Evolutionary conservation across 2,888 invertebrate genomes (phyloP).

Genomic region (Tromatobia lineatoria): DNA sequence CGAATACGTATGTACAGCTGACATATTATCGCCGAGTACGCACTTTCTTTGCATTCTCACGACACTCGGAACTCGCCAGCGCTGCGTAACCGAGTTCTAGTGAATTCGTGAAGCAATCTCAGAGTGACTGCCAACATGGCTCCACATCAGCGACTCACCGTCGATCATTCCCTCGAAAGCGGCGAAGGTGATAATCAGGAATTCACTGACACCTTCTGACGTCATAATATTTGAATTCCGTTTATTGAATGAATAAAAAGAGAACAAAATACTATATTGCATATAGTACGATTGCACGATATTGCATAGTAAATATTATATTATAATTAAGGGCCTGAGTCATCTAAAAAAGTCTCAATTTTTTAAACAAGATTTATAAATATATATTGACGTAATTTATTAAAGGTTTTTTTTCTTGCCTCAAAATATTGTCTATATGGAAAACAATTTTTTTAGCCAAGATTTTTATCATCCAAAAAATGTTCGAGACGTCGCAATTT

Average conservation of each 20-base stretch:
- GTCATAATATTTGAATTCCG: background rate
- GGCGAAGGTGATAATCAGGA: constrained; percentile 30
- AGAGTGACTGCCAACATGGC: constrained; percentile 6
- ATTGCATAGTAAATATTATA: no score
- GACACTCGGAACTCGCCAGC: constrained; percentile 37
- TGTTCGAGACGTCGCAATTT: no score
- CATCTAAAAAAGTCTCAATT: no score
- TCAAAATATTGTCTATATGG: no score
- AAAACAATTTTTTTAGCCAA: no score
- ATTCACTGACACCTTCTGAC: background rate
- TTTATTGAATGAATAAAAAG: background rate
- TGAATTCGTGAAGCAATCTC: constrained; percentile 62
- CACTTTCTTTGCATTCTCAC: constrained; percentile 62
- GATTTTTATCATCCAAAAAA: no score
- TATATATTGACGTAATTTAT: no score
- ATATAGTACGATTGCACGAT: no score
- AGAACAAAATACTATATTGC: background rate
- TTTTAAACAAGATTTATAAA: no score
- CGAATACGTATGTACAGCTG: constrained; percentile 1
- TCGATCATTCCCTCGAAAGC: constrained; percentile 12
- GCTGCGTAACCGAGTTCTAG: constrained; percentile 60
- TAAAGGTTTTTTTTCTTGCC: no score
- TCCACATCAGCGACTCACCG: constrained; percentile 17
- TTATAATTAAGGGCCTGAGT: no score
- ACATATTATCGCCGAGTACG: constrained; percentile 54